Conservation (phyloP, 2,113 vertebrate genomes). For the Perognathus longimembris region DNA sequence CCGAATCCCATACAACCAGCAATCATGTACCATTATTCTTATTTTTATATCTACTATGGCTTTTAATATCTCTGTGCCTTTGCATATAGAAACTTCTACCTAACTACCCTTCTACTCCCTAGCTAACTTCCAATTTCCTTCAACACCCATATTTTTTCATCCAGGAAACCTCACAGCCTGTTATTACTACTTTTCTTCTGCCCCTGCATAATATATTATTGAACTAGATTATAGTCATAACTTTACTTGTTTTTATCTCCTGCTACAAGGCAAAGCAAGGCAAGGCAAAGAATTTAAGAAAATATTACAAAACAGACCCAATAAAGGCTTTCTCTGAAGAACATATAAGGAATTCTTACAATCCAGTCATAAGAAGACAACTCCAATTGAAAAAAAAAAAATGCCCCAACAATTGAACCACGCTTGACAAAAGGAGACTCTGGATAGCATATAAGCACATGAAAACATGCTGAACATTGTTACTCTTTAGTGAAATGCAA, state of each 20-base stretch:
- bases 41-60: neutral
- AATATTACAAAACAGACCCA: neutral
- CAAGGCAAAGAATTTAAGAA: neutral
- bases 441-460: neutral
- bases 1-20: neutral
- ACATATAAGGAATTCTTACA: neutral
- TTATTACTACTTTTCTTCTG: neutral
- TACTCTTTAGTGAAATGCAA: neutral
- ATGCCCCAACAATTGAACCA: neutral
- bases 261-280: too few relatives aligned
- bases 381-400: neutral
- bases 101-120: neutral
- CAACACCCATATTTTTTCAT: neutral
- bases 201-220: neutral
- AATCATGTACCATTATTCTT: neutral
- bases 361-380: neutral
- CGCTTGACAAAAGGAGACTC: neutral
- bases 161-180: neutral
- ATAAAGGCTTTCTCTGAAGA: neutral
- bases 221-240: neutral
- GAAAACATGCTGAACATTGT: neutral
- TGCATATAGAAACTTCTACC: neutral
- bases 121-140: neutral
- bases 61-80: neutral
- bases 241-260: neutral